Base-by-base conservation (phyloP, 1,140 invertebrate species). In the Lordiphosa mommai region DNA sequence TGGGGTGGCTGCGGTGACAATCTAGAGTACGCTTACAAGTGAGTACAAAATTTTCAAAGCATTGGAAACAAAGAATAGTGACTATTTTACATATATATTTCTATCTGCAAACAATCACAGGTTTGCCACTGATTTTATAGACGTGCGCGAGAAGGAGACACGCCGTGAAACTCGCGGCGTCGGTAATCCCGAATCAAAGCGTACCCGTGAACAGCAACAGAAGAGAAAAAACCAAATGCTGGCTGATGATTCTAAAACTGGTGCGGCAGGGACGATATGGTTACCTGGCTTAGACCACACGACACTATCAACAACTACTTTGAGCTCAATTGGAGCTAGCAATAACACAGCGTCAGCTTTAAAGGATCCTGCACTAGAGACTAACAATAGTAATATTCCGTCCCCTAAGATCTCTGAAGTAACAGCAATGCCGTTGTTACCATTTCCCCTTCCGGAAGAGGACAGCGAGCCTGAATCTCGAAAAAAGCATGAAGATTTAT, bases 1-100 rank as follows among this genome's bases (percentile, higher is more conserved):
- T 99, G 97, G 97, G 96, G 96, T n/a, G 97, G 97, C 1, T 99
- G 97, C 79, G 97, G 97, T 0, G 97, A 98, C 87, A 97, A 99
- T 90, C 92, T 98, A 13, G 95, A 98, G 86, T 98, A 98, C 88
- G 96, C 96, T 40, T 98, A 98, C 91, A 96, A 95, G 94, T 96
- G 89, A 92, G 93, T 92, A 9, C 1, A 4, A 30, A 36, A 8
- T 32, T 30, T 13, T n/a, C n/a, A n/a, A 27, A 27, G 1, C 5
- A 4, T 27, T 27, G 5, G 4, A 27, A 27, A 27, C 23, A 23
- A 23, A 1, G 6, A 27, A 27, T 27, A 6, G 16, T 1, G 16
- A 17, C 16, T 1, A 17, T 17, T 17, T 17, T 1, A 20, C 7
- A 27, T 7, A 27, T 6, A 8, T 6, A 12, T 7, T 2, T 44